Evolutionary conservation across 2,113 vertebrate genomes (phyloP).

Genomic region (Morone saxatilis): DNA sequence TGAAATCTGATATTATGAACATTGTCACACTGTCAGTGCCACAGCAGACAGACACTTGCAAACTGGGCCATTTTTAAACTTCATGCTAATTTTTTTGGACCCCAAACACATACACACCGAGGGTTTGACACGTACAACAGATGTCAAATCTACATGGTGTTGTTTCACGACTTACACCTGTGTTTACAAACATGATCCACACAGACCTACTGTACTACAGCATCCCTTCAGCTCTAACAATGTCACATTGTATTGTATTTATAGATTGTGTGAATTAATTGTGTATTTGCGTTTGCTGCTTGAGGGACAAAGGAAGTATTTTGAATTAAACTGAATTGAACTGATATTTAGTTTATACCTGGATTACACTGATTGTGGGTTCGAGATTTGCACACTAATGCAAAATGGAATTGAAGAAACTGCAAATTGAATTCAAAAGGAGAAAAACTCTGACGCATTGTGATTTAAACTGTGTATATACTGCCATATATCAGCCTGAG

Average conservation of each 20-base stretch:
- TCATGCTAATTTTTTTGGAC: not conserved
- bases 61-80: no score
- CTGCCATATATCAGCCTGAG: not conserved
- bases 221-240: not conserved
- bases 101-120: not conserved
- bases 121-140: not conserved
- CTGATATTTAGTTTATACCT: not conserved
- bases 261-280: not conserved
- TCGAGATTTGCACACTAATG: not conserved
- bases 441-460: not conserved
- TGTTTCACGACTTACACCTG: not conserved
- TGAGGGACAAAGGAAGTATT: not conserved
- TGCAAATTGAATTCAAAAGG: not conserved
- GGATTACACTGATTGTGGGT: not conserved
- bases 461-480: not conserved
- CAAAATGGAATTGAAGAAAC: not conserved
- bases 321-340: not conserved
- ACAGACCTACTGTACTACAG: not conserved
- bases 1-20: conserved; percentile 28
- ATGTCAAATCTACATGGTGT: not conserved
- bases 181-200: not conserved
- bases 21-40: not conserved
- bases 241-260: not conserved
- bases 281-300: not conserved
- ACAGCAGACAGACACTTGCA: not conserved